These are phyloP conservation scores for Patella caerulea DNA, from an alignment of 2,888 invertebrate species.

Conservation along the genomic window DNA sequence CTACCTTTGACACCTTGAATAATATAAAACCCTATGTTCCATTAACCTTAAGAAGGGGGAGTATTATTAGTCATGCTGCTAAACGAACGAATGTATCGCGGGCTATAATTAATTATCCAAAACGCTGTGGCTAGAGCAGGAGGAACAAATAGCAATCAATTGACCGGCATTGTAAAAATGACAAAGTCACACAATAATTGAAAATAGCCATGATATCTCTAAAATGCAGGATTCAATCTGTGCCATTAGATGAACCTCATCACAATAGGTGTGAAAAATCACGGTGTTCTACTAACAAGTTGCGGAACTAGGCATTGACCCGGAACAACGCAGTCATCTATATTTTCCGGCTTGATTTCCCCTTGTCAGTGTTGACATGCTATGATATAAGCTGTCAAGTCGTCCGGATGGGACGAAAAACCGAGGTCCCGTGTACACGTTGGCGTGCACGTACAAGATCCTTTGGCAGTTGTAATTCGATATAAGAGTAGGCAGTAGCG, in stretches of 20 bases:
- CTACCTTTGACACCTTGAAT: slow-evolving; percentile 2
- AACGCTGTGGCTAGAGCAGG: neutral
- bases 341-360: no score
- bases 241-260: slow-evolving; percentile 18
- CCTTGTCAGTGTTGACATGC: no score
- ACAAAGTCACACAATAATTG: slow-evolving; percentile 8
- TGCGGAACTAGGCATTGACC: neutral
- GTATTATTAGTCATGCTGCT: slow-evolving; percentile 22
- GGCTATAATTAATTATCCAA: neutral
- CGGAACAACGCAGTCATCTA: neutral
- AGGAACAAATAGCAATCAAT: no score
- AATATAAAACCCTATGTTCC: neutral
- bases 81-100: slow-evolving; percentile 23
- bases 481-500: no score
- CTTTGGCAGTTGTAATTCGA: no score
- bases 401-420: no score
- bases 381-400: no score
- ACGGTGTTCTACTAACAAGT: neutral
- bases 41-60: slow-evolving; percentile 9
- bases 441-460: no score
- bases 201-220: slow-evolving; percentile 7
- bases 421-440: no score
- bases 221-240: slow-evolving; percentile 22
- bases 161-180: slow-evolving; percentile 8
- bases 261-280: slow-evolving; percentile 14